phyloP scores from a whole-genome alignment of 2,113 vertebrate genomes.

The Anser cygnoides region DNA sequence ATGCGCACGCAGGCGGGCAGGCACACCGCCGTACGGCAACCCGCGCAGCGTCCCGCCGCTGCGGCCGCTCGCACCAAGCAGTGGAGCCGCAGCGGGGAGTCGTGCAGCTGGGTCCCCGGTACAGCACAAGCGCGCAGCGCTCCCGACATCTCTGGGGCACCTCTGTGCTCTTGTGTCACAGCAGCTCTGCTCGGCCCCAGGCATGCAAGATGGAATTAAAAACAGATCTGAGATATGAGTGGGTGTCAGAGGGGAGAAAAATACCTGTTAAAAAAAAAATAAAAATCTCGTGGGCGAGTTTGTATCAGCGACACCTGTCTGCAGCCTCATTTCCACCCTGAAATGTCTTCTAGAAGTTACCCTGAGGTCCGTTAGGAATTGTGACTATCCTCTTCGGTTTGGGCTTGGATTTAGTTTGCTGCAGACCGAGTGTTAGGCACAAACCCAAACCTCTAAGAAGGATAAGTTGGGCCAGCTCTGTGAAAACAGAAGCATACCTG shows the following conservation, averaged over 20 bases:
- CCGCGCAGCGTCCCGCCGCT: neutral
- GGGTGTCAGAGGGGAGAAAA: neutral
- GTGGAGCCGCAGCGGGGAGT: slow-evolving; percentile 70
- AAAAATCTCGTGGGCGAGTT: neutral
- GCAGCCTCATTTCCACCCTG: neutral
- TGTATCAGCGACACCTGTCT: neutral
- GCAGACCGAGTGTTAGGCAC: neutral
- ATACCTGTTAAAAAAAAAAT: neutral
- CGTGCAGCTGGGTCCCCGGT: slow-evolving; percentile 45
- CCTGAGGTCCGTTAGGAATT: neutral
- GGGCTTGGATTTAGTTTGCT: neutral
- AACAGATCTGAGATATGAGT: neutral
- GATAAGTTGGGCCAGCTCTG: neutral
- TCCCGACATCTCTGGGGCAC: neutral
- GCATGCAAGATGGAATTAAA: neutral
- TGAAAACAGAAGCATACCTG: neutral
- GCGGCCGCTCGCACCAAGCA: slow-evolving; percentile 67
- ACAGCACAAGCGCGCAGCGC: slow-evolving; percentile 49
- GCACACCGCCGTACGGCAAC: neutral
- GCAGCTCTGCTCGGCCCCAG: neutral
- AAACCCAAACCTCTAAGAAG: neutral
- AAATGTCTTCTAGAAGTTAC: neutral
- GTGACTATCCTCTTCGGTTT: neutral
- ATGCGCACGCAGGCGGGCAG: slow-evolving; percentile 59
- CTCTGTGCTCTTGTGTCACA: neutral